A percentile compares a stretch with the other conserved stretches of the same genome.
phyloP scores from a whole-genome alignment of 1,140 invertebrate species.

The Bombus haemorrhoidalis region DNA sequence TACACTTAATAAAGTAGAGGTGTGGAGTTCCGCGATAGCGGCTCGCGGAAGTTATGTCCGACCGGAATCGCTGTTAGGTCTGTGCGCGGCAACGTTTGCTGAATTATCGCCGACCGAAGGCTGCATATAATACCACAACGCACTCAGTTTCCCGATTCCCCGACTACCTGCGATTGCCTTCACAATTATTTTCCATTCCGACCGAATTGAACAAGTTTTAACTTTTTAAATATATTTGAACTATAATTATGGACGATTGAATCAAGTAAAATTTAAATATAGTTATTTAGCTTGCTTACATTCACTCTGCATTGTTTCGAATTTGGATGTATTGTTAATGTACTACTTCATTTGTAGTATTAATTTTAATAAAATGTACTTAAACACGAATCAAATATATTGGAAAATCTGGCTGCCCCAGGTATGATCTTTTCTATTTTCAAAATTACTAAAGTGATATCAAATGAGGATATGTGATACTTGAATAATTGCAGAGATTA shows the following conservation, averaged over 20 bases:
- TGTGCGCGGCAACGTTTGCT: constrained; percentile 33
- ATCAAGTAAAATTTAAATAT: neutral
- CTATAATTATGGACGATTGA: neutral
- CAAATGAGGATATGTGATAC: too few relatives aligned
- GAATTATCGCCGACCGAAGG: constrained; percentile 36
- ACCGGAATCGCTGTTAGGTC: constrained; percentile 48
- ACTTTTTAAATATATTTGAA: neutral
- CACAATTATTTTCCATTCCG: neutral
- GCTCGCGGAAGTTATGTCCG: constrained; percentile 52
- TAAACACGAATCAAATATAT: too few relatives aligned
- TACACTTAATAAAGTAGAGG: constrained; percentile 74
- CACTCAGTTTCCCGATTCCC: constrained; percentile 47
- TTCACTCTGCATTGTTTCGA: too few relatives aligned
- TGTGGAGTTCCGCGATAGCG: constrained; percentile 74
- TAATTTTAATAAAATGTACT: too few relatives aligned
- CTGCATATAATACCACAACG: constrained; percentile 64
- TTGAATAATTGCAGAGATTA: too few relatives aligned
- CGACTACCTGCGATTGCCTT: neutral
- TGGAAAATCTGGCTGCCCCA: too few relatives aligned
- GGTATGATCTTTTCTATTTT: too few relatives aligned
- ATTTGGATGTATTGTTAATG: too few relatives aligned
- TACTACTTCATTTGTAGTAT: neutral
- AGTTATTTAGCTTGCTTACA: neutral
- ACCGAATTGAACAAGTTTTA: neutral
- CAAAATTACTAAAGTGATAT: too few relatives aligned